These are phyloP conservation scores for Numenius arquata DNA, from an alignment of 2,113 vertebrate species.

Conservation along the genomic window DNA sequence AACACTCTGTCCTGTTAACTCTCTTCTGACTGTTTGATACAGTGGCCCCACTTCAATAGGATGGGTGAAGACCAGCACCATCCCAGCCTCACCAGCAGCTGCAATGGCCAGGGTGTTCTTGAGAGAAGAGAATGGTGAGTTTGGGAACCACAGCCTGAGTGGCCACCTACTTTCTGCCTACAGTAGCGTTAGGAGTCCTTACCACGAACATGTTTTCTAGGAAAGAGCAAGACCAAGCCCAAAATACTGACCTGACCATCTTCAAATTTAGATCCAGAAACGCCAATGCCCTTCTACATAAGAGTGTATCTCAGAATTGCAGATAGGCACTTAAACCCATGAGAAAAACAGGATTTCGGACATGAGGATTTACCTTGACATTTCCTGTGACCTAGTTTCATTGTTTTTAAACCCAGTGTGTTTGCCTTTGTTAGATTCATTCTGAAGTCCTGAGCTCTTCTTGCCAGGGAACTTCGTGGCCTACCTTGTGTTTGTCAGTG, in stretches of 20 bases:
- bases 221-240: neutral
- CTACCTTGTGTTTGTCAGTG: neutral
- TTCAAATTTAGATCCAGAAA: neutral
- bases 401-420: neutral
- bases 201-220: neutral
- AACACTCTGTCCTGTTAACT: neutral
- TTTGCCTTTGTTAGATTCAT: neutral
- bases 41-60: neutral
- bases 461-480: neutral
- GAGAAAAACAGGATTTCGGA: neutral
- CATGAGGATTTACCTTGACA: fast-evolving
- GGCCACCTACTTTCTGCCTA: neutral
- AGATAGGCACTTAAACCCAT: neutral
- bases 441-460: neutral
- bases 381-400: neutral
- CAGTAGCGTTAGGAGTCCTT: neutral
- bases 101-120: neutral
- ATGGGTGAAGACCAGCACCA: neutral
- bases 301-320: neutral
- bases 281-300: neutral
- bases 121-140: neutral
- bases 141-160: neutral
- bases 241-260: neutral
- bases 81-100: neutral
- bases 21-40: neutral